phyloP scores from a whole-genome alignment of 2,113 vertebrate genomes.

The Passerina amoena region DNA sequence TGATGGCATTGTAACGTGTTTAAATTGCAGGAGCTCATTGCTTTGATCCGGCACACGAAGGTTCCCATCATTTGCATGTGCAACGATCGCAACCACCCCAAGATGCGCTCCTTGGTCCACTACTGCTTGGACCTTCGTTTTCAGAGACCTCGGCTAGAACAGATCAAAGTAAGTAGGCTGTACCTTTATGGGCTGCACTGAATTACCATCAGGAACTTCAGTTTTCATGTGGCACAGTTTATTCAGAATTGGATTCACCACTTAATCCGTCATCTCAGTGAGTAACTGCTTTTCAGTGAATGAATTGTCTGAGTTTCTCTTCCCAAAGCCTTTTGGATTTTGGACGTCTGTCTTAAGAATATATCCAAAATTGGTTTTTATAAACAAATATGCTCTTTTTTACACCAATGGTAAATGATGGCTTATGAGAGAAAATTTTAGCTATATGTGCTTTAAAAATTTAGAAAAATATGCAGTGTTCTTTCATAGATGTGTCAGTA shows the following conservation, averaged over 20 bases:
- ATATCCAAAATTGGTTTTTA: background rate
- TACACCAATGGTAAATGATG: background rate
- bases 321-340: background rate
- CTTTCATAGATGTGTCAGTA: no score
- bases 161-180: conserved; percentile 87
- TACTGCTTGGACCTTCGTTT: conserved; percentile 96
- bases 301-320: background rate
- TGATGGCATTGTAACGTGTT: background rate
- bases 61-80: conserved; percentile 99
- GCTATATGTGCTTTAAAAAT: background rate
- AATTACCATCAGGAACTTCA: background rate
- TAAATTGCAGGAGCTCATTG: conserved; percentile 86
- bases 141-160: conserved; percentile 91
- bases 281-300: background rate
- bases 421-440: background rate
- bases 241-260: background rate
- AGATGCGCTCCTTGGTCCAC: conserved; percentile 93
- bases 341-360: background rate
- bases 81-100: conserved; percentile 94
- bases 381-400: background rate
- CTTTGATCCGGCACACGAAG: conserved; percentile 88
- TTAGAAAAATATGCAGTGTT: background rate
- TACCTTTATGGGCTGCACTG: background rate
- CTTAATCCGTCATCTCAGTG: background rate
- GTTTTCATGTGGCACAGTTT: background rate